Evolutionary conservation across 2,888 invertebrate species (phyloP), one percentile per base, ranked within the genome.

Genomic region (Lutraria lutraria): DNA sequence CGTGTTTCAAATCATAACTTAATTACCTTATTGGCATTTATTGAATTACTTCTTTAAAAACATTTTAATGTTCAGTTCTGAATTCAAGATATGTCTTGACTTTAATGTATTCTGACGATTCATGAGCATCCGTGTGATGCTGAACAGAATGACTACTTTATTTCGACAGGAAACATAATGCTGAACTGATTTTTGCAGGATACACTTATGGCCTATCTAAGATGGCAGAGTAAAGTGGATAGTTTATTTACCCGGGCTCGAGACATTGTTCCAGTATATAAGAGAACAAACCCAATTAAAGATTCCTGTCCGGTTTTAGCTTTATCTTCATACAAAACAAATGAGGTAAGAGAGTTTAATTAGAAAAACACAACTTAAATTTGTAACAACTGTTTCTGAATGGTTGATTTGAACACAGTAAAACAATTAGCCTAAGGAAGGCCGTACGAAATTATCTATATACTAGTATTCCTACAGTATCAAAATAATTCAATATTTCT

Each of bases 191-290:
- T 43, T 43, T 91, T 90, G 0, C 93, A 96, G 96, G 96, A 95
- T 84, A 95, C 95, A 21, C 91, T 96, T 76, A 82, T 95, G 83
- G 95, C 96, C 3, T 96, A 96, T 90, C 93, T 96, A 10, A 94
- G 95, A 86, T 96, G 96, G 96, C 96, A 96, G 89, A 94, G 94
- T 54, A 96, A 96, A 88, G 93, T 96, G 21, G 95, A 96, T 88
- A 92, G 89, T 63, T 88, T 96, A 81, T 96, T 95, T 83, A 94
- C 95, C 25, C 91, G 94, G 21, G 94, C 95, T 87, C 94, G 94
- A 76, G 91, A 94, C 31, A 92, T 96, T 43, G 94, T 96, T 6
- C 96, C 96, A 0, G 95, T 96, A 13, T 94, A 95, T 19, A 89
- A 91, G 56, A 92, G 96, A 63, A 92, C 95, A 10, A 92, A 92